Conservation (phyloP, 2,888 invertebrate genomes). For the Drosophila nr. perissopoda region DNA sequence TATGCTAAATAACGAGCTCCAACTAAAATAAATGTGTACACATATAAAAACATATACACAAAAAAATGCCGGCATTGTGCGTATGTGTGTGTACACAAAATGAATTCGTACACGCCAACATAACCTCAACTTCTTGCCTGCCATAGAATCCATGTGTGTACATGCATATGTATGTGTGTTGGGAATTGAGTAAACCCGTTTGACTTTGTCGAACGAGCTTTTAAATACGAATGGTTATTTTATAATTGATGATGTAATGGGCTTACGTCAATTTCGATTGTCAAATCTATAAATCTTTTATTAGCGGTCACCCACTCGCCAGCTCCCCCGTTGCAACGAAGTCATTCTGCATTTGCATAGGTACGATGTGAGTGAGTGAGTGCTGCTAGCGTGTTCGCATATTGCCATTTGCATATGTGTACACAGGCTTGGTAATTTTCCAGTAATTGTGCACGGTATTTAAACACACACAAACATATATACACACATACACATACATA, state of each 20-base stretch:
- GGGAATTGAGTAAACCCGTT: slow-evolving; percentile 67
- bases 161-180: slow-evolving; percentile 21
- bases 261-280: slow-evolving; percentile 57
- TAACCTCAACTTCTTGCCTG: slow-evolving; percentile 48
- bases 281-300: slow-evolving; percentile 34
- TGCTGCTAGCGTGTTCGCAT: slow-evolving; percentile 2
- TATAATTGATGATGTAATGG: slow-evolving; percentile 67
- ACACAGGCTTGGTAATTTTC: slow-evolving; percentile 49
- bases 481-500: not conserved
- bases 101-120: slow-evolving; percentile 50
- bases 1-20: slow-evolving; percentile 17
- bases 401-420: slow-evolving; percentile 8
- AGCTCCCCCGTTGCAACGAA: slow-evolving; percentile 29
- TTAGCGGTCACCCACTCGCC: slow-evolving; percentile 15
- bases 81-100: slow-evolving; percentile 40
- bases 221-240: slow-evolving; percentile 36
- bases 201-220: slow-evolving; percentile 64
- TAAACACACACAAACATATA: not conserved
- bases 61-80: slow-evolving; percentile 64
- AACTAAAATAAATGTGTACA: slow-evolving; percentile 13
- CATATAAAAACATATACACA: slow-evolving; percentile 14
- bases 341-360: slow-evolving; percentile 6
- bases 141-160: slow-evolving; percentile 10
- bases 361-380: not conserved
- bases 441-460: slow-evolving; percentile 40